Evolutionary conservation across 2,888 invertebrate species (phyloP).

Genomic region (Alitta virens): DNA sequence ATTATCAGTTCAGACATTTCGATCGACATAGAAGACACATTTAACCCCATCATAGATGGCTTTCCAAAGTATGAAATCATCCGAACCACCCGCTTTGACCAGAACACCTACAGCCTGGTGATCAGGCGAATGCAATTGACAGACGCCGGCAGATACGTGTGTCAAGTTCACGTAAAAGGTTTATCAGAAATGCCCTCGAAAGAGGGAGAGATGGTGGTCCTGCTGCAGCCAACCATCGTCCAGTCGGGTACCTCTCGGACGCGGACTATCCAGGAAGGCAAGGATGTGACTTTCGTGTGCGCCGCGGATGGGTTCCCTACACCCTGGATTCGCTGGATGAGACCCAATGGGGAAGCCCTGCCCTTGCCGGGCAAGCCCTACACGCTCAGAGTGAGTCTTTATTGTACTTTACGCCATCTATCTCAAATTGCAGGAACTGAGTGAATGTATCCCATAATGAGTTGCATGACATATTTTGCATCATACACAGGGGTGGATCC

Average conservation of each 20-base stretch:
- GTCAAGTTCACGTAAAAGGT: slow-evolving; percentile 38
- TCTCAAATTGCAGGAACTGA: no score
- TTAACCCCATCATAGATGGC: slow-evolving; percentile 28
- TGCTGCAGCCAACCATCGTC: slow-evolving; percentile 37
- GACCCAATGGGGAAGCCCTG: slow-evolving; percentile 46
- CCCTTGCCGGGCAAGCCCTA: slow-evolving; percentile 31
- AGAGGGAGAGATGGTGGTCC: slow-evolving; percentile 36
- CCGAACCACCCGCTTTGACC: slow-evolving; percentile 16
- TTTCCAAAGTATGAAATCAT: slow-evolving; percentile 27
- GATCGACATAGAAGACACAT: slow-evolving; percentile 22
- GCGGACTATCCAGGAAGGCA: slow-evolving; percentile 37
- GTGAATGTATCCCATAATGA: no score
- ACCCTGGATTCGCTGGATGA: slow-evolving; percentile 55
- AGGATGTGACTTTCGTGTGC: slow-evolving; percentile 39
- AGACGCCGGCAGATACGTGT: slow-evolving; percentile 46
- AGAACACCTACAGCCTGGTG: slow-evolving; percentile 42
- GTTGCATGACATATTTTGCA: no score
- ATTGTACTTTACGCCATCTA: no score
- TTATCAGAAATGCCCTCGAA: slow-evolving; percentile 4
- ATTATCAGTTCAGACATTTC: slow-evolving; percentile 26
- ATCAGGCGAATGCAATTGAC: slow-evolving; percentile 40
- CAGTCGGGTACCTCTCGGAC: slow-evolving; percentile 39
- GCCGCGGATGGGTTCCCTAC: slow-evolving; percentile 48
- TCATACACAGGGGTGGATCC: no score
- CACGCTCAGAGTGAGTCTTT: no score